These are phyloP conservation scores for Hassar affinis DNA, from an alignment of 2,113 vertebrate genomes.

Conservation along the genomic window DNA sequence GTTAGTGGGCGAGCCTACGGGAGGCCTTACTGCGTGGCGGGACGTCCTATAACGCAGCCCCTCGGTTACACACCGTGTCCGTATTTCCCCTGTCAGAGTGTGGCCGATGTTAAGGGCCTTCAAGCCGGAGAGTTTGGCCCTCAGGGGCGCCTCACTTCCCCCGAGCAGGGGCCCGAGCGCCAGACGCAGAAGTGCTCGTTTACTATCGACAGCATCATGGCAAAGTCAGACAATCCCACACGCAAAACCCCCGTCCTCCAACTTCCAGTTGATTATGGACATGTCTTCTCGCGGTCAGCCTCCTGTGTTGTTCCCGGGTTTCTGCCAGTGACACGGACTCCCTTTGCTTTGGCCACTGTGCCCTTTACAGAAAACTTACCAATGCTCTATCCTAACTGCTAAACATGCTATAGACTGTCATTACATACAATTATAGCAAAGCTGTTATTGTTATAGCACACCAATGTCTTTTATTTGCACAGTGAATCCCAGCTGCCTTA, in stretches of 20 bases:
- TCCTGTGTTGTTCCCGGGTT: slow-evolving; percentile 65
- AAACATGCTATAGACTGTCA: slow-evolving; percentile 33
- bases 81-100: slow-evolving; percentile 58
- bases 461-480: slow-evolving; percentile 16
- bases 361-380: slow-evolving; percentile 59
- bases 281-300: slow-evolving; percentile 55
- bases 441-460: background rate
- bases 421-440: background rate
- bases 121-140: slow-evolving; percentile 54
- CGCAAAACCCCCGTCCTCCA: slow-evolving; percentile 43
- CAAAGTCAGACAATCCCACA: slow-evolving; percentile 50
- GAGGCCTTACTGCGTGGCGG: slow-evolving; percentile 65
- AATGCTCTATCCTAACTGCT: slow-evolving; percentile 63
- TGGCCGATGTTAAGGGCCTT: slow-evolving; percentile 47
- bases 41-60: slow-evolving; percentile 59
- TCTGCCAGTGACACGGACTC: slow-evolving; percentile 61
- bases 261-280: slow-evolving; percentile 51
- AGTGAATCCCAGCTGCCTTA: slow-evolving; percentile 10
- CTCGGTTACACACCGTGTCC: slow-evolving; percentile 64
- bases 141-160: slow-evolving; percentile 48
- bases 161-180: slow-evolving; percentile 35
- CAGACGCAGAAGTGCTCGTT: slow-evolving; percentile 72
- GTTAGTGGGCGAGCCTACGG: slow-evolving; percentile 67
- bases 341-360: slow-evolving; percentile 56
- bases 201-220: slow-evolving; percentile 81